phyloP scores from a whole-genome alignment of 2,888 invertebrate genomes.

The Macrosoma leucophasiata region DNA sequence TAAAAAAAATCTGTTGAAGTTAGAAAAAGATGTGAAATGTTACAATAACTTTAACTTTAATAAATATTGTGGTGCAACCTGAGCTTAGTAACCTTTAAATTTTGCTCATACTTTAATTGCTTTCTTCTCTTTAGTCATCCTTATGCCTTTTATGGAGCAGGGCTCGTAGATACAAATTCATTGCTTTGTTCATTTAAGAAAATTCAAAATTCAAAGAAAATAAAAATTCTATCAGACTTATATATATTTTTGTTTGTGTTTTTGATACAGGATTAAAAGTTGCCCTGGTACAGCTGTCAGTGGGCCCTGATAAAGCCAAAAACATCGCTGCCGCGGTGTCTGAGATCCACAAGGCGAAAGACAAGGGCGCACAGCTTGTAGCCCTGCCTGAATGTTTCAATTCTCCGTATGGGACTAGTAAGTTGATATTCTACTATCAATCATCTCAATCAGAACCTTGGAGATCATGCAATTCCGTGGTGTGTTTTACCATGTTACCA shows the following conservation, averaged over 20 bases:
- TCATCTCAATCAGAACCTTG: too few relatives aligned
- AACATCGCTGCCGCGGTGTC: conserved; percentile 85
- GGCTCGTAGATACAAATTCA: conserved; percentile 5
- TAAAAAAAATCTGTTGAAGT: too few relatives aligned
- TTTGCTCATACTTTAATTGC: too few relatives aligned
- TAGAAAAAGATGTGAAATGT: too few relatives aligned
- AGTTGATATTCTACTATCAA: too few relatives aligned
- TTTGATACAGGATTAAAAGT: conserved; percentile 77
- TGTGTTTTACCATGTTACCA: too few relatives aligned
- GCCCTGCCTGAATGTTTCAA: conserved; percentile 93
- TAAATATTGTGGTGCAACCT: too few relatives aligned
- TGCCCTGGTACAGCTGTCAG: conserved; percentile 89
- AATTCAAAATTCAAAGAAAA: neutral
- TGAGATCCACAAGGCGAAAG: conserved; percentile 82
- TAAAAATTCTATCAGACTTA: neutral
- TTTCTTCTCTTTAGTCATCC: too few relatives aligned
- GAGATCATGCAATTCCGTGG: too few relatives aligned
- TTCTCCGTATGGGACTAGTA: conserved; percentile 92
- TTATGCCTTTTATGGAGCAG: too few relatives aligned
- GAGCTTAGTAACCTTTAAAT: too few relatives aligned
- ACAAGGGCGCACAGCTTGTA: conserved; percentile 77
- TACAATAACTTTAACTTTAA: too few relatives aligned
- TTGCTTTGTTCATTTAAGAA: neutral
- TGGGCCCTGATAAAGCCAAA: conserved; percentile 82
- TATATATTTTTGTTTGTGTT: neutral